Evolutionary conservation across 2,797 vertebrate genomes (phyloP).

Genomic region (Todus mexicanus): DNA sequence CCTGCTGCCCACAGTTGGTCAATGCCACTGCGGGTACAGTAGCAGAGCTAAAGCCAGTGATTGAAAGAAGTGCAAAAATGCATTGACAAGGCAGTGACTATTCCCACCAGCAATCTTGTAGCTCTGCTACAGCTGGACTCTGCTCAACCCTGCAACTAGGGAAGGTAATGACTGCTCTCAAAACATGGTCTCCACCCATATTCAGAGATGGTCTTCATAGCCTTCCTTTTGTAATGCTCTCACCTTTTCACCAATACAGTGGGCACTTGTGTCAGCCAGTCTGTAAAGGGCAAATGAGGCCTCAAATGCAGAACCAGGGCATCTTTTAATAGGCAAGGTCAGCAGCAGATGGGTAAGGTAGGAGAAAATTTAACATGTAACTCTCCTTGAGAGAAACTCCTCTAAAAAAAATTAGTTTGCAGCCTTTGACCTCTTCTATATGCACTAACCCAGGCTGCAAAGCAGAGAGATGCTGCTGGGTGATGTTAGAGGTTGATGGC

Average conservation of each 20-base stretch:
- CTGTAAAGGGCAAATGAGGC: neutral
- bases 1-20: neutral
- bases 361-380: neutral
- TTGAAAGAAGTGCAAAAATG: neutral
- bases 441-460: neutral
- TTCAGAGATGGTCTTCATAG: neutral
- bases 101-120: constrained; percentile 31
- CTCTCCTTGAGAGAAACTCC: neutral
- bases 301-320: neutral
- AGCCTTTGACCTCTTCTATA: neutral
- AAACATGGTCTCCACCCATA: neutral
- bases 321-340: neutral
- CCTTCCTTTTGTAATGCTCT: neutral
- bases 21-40: neutral
- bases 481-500: neutral
- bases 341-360: neutral
- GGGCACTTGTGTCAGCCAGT: neutral
- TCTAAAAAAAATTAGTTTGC: neutral
- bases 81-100: neutral
- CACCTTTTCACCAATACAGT: neutral
- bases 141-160: neutral
- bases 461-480: neutral
- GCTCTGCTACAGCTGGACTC: neutral
- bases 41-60: neutral
- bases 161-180: constrained; percentile 18